Evolutionary conservation across 2,888 invertebrate genomes (phyloP), one percentile per base, ranked within the genome.

Genomic region (Empis livida): DNA sequence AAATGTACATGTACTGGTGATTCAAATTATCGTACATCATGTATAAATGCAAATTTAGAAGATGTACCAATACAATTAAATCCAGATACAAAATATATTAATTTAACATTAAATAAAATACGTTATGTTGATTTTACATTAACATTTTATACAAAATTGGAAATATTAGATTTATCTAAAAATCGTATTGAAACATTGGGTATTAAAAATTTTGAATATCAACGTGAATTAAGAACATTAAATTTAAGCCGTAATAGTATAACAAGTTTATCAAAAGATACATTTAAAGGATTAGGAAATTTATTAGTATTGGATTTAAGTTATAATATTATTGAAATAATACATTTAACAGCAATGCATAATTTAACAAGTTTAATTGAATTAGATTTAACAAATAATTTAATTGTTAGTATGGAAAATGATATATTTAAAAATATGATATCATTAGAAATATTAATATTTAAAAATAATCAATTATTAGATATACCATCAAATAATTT

Each of bases 41-140:
- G 91, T 67, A 80, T 82, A 55, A 79, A 79, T 60, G 86, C 87
- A 46, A 79, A 78, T 51, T 77, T 91, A 55, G 87, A 87, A 64
- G 83, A 87, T 57, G 85, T 91, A 46, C 91, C 91, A 51, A 89
- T 90, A 57, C 89, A 89, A 63, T 75, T 91, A 55, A 91, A 91
- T 68, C 93, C 93, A 38, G 87, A 87, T 64, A 79, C 88, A 44
- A 80, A 79, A 45, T 80, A 82, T 68, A 82, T 93, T 61, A 84
- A 86, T 63, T 78, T 93, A 49, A 82, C 84, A n/a, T 77, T 81
- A 63, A 93, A 93, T 68, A 79, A 80, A 56, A 87, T 94, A 61
- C 76, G 78, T 61, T 80, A 78, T 60, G 76, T 93, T 9, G 80
- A 84, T 54, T 83, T 82, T 64, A 81, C 86, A 16, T 78, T 91